These are phyloP conservation scores for Byasa hedistus DNA, from an alignment of 2,888 invertebrate genomes.

Conservation along the genomic window DNA sequence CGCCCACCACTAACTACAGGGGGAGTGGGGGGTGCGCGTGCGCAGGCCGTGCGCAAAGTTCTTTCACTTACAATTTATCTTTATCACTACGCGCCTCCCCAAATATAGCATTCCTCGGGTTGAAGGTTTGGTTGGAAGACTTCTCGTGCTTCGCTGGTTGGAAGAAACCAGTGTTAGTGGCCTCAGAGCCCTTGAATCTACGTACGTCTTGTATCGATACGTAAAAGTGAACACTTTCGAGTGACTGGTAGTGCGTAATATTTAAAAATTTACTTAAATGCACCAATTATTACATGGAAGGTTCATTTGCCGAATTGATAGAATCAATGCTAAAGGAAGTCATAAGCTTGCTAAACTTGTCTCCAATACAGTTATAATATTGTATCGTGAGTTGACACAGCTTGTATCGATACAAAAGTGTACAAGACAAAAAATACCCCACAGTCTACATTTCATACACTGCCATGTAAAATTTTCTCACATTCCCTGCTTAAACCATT, in stretches of 20 bases:
- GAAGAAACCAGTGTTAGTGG: conserved; percentile 28
- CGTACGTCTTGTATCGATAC: conserved; percentile 11
- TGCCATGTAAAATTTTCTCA: not conserved
- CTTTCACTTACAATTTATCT: conserved; percentile 68
- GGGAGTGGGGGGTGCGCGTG: not conserved
- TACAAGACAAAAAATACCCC: not conserved
- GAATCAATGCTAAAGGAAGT: too few relatives aligned
- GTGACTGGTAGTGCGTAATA: too few relatives aligned
- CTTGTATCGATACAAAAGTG: not conserved
- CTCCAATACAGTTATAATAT: too few relatives aligned
- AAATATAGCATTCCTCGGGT: conserved; percentile 46
- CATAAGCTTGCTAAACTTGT: too few relatives aligned
- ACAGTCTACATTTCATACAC: not conserved
- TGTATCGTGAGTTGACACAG: too few relatives aligned
- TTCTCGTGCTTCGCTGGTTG: conserved; percentile 60
- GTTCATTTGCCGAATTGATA: too few relatives aligned
- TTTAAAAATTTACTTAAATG: not conserved
- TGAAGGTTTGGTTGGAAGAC: conserved; percentile 52
- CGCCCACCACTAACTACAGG: conserved; percentile 16
- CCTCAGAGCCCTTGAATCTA: not conserved
- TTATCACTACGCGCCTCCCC: conserved; percentile 50
- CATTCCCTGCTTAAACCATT: not conserved
- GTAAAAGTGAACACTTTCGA: not conserved
- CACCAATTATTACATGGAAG: too few relatives aligned
- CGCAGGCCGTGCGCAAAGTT: conserved; percentile 22